Conservation (phyloP, 2,113 vertebrate species). For the Crotalus viridis region DNA sequence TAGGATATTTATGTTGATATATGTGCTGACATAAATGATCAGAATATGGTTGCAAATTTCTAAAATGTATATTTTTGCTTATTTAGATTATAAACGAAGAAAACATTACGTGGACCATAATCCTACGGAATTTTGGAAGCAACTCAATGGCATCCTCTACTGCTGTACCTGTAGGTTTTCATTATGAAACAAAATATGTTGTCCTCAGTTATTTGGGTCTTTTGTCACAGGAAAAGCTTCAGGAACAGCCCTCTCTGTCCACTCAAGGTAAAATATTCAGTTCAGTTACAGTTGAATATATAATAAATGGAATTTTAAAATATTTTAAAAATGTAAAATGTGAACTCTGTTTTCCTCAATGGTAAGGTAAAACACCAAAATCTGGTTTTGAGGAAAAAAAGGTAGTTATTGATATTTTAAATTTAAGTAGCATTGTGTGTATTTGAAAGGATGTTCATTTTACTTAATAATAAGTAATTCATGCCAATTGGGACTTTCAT, state of each 20-base stretch:
- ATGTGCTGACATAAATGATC: neutral
- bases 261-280: conserved; percentile 62
- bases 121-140: conserved; percentile 14
- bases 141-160: conserved; percentile 73
- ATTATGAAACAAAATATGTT: conserved; percentile 91
- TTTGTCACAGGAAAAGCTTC: conserved; percentile 65
- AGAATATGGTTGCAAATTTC: conserved; percentile 24
- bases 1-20: neutral
- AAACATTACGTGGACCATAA: conserved; percentile 9
- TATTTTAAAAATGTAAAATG: neutral
- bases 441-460: neutral
- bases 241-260: conserved; percentile 56
- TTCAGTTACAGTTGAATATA: neutral
- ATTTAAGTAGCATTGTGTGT: neutral
- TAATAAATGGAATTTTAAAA: neutral
- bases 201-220: conserved; percentile 91
- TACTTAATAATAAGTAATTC: neutral
- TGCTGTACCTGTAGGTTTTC: conserved; percentile 86
- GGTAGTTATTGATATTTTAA: neutral
- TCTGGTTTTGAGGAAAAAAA: neutral
- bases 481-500: neutral
- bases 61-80: conserved; percentile 38
- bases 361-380: neutral
- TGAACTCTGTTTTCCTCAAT: neutral
- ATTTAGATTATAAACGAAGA: conserved; percentile 32